Evolutionary conservation across 2,113 vertebrate species (phyloP), one percentile per base, ranked within the genome.

Genomic region (Pomatostomus ruficeps): DNA sequence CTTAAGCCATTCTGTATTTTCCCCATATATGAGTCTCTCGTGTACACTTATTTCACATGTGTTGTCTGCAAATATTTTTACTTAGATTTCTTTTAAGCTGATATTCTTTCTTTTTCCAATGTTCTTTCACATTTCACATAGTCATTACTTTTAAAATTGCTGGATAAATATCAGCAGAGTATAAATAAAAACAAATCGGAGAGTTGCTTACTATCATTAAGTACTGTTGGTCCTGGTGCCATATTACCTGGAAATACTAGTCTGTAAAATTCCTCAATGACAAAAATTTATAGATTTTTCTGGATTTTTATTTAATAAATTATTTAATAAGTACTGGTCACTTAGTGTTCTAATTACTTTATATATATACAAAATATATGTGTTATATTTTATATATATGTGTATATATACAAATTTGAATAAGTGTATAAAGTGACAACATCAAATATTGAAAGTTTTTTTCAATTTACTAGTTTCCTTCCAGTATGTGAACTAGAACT

Each of bases 291-390:
- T 55, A 35, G 23, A 62, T 4, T 11, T 91, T 9, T 38, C 22
- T 68, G 23, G 28, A 35, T 33, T 40, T 81, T 72, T 25, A 45
- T 61, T 62, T 45, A 57, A n/a, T 22, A 67, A 74, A 40, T 38
- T 0, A 57, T 73, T 81, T 90, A 3, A 28, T 40, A 61, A 40
- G 4, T 51, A 6, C 1, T 61, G 6, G 5, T 3, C n/a, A 16
- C 9, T 63, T 71, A 18, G 2, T 26, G 26, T 72, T 51, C 42
- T 49, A 66, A 9, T 68, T 87, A 8, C 3, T 86, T 67, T 35
- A 17, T 25, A 23, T 35, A 58, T 52, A 29, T 11, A 29, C 3
- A 46, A 74, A 84, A 51, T 29, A 42, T 19, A 36, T 33, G 2
- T 15, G n/a, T 52, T 3, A 49, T 33, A 4, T n/a, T 74, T n/a